phyloP scores from a whole-genome alignment of 2,797 vertebrate species.

The Arnoldichthys spilopterus region DNA sequence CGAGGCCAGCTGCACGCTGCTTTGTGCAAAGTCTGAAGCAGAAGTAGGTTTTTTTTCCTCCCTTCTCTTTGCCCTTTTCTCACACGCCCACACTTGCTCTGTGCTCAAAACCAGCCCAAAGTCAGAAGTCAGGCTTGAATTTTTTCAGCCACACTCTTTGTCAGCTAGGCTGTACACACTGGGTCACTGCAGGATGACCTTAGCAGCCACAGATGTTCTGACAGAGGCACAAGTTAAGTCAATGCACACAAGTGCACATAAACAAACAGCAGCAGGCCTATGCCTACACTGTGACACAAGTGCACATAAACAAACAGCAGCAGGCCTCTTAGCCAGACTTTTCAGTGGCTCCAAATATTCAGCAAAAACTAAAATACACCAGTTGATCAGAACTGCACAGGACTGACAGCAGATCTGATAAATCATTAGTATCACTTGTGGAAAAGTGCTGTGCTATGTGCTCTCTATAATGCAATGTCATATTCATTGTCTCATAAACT shows the following conservation, averaged over 20 bases:
- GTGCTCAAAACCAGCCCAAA: conserved; percentile 18
- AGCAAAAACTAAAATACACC: neutral
- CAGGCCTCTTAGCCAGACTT: neutral
- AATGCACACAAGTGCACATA: conserved; percentile 19
- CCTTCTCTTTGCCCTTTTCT: conserved; percentile 11
- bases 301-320: conserved; percentile 33
- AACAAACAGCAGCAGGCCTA: conserved; percentile 38
- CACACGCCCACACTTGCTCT: conserved; percentile 16
- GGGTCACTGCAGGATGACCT: conserved; percentile 31
- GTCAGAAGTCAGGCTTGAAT: conserved; percentile 16
- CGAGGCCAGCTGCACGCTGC: conserved; percentile 46
- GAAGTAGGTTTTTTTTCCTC: neutral
- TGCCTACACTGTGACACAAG: neutral
- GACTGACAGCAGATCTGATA: neutral
- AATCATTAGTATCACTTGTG: neutral
- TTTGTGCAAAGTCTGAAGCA: conserved; percentile 45
- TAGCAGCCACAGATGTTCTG: conserved; percentile 33
- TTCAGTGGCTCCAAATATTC: neutral
- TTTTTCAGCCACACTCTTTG: neutral
- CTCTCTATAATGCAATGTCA: neutral
- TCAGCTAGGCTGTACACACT: conserved; percentile 20
- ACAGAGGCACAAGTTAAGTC: conserved; percentile 46
- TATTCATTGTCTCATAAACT: neutral
- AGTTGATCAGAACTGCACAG: neutral
- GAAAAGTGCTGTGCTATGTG: neutral